A percentile compares a stretch with the other conserved stretches of the same genome.
Conservation (phyloP, 2,797 vertebrate genomes). For the Artibeus lituratus region DNA sequence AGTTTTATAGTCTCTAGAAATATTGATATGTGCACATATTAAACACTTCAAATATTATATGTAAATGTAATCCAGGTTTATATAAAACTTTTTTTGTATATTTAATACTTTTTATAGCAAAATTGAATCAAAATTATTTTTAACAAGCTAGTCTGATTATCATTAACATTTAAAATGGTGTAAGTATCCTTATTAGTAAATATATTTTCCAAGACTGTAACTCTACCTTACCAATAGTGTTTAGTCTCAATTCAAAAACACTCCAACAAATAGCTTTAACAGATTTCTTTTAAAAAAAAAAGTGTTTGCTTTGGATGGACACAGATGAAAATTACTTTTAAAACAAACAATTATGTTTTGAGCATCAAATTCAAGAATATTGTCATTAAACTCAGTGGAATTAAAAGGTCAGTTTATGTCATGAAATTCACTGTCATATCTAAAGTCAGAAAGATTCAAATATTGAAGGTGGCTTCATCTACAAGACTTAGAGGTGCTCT, state of each 20-base stretch:
- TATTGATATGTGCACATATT: neutral
- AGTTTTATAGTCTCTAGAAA: neutral
- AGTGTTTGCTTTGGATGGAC: neutral
- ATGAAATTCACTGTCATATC: neutral
- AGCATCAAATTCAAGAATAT: neutral
- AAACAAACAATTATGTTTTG: neutral
- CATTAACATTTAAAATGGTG: neutral
- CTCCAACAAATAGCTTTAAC: neutral
- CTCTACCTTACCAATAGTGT: neutral
- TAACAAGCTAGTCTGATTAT: neutral
- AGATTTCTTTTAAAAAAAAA: neutral
- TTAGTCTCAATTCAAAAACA: neutral
- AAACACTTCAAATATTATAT: neutral
- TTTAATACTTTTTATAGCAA: neutral
- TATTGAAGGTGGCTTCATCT: neutral
- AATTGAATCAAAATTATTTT: neutral
- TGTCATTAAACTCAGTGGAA: neutral
- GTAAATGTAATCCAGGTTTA: neutral
- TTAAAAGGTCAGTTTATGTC: neutral
- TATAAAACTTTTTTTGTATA: neutral
- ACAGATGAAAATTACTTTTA: neutral
- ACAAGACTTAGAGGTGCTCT: neutral
- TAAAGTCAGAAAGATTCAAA: neutral
- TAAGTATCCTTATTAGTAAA: neutral
- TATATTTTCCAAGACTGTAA: neutral